phyloP scores from a whole-genome alignment of 2,888 invertebrate genomes.

The Rhamphomyia laevipes region DNA sequence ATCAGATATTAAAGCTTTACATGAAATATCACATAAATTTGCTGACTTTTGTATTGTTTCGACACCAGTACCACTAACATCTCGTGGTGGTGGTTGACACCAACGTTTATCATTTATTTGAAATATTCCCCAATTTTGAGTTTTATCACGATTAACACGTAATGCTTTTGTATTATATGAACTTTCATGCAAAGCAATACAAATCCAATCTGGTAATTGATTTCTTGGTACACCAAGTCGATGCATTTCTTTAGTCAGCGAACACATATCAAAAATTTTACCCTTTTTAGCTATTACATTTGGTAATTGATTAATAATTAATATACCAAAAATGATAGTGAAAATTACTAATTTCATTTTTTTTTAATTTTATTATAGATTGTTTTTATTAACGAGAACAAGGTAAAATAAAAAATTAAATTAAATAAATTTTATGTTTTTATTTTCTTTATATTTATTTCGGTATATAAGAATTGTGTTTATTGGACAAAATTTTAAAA shows the following conservation, averaged over 20 bases:
- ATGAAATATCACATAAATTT: conserved; percentile 31
- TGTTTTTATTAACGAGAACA: too few relatives aligned
- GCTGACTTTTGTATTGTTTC: conserved; percentile 20
- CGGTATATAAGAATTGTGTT: too few relatives aligned
- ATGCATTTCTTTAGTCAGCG: conserved; percentile 27
- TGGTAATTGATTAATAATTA: too few relatives aligned
- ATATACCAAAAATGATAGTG: too few relatives aligned
- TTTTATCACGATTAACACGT: conserved; percentile 40
- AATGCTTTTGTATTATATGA: conserved; percentile 37
- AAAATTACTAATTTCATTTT: too few relatives aligned
- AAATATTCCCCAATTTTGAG: conserved; percentile 36
- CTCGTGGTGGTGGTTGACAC: conserved; percentile 26
- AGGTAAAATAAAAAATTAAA: too few relatives aligned
- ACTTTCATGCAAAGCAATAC: conserved; percentile 31
- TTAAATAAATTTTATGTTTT: too few relatives aligned
- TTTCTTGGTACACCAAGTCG: conserved; percentile 30
- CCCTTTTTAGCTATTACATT: conserved; percentile 5
- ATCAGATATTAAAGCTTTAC: conserved; percentile 27
- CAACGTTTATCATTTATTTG: conserved; percentile 36
- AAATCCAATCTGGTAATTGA: conserved; percentile 29
- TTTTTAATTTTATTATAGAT: too few relatives aligned
- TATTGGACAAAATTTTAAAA: too few relatives aligned
- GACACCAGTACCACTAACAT: background rate
- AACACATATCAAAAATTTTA: conserved; percentile 24
- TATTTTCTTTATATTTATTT: too few relatives aligned